Conservation (phyloP, 2,113 vertebrate genomes). For the Cyphomyrus plagiostoma region DNA sequence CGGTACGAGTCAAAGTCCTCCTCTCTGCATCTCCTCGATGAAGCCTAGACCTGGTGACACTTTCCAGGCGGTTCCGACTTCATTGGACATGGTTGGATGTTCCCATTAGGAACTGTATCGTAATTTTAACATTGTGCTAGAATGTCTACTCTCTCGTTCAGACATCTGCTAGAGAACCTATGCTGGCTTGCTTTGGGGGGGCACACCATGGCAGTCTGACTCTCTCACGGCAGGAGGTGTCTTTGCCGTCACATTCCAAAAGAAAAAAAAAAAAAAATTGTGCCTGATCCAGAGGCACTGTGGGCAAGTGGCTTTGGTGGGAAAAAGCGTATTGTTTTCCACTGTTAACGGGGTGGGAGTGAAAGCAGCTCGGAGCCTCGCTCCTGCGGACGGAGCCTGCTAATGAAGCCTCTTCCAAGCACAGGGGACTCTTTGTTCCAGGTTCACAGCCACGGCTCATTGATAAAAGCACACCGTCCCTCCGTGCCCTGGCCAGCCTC, state of each 20-base stretch:
- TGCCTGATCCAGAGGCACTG: background rate
- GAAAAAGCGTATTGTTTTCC: background rate
- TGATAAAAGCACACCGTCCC: constrained; percentile 4
- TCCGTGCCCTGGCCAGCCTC: too few relatives aligned
- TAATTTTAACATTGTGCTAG: background rate
- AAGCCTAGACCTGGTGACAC: background rate
- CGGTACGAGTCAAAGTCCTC: constrained; percentile 62
- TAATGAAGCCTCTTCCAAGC: background rate
- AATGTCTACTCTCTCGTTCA: background rate
- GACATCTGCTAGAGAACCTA: background rate
- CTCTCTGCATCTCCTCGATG: background rate
- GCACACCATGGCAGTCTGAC: background rate
- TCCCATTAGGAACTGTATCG: background rate
- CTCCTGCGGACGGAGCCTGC: background rate
- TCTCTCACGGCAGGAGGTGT: background rate
- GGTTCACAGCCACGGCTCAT: constrained; percentile 5
- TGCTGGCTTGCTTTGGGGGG: background rate
- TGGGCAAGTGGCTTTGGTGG: background rate
- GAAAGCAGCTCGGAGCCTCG: too few relatives aligned
- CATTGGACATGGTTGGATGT: background rate
- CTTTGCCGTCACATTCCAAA: background rate
- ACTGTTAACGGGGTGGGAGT: background rate
- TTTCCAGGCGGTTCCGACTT: background rate
- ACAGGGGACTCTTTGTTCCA: constrained; percentile 10
- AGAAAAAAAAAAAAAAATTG: background rate